These are phyloP conservation scores for Nephila pilipes DNA, from an alignment of 1,140 invertebrate species.

Conservation along the genomic window DNA sequence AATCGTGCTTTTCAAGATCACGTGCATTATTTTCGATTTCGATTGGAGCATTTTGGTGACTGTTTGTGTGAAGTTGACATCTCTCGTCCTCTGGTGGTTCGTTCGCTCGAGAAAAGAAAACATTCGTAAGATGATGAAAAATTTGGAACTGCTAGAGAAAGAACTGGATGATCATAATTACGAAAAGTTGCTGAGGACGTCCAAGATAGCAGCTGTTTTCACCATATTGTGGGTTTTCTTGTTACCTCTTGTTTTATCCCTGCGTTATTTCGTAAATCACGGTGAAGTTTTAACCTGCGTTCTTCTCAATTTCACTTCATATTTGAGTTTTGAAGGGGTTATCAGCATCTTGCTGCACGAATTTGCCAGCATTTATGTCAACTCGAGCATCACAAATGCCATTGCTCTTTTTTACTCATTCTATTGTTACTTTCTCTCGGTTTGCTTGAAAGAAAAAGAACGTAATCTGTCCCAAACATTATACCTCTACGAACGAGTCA, in stretches of 20 bases:
- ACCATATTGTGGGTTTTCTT: not conserved
- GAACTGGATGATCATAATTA: not conserved
- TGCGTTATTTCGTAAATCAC: not conserved
- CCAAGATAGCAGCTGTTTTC: not conserved
- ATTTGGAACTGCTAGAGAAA: not conserved
- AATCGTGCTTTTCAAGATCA: constrained; percentile 24
- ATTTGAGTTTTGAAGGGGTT: not conserved
- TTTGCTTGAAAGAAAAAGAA: not conserved
- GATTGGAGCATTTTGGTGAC: constrained; percentile 29
- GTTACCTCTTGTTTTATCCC: not conserved
- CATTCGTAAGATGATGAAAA: not conserved
- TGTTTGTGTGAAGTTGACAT: constrained; percentile 3
- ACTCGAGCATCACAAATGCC: constrained; percentile 17
- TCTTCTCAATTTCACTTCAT: not conserved
- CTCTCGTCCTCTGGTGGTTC: constrained; percentile 38
- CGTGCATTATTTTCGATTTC: not conserved
- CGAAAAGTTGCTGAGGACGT: not conserved
- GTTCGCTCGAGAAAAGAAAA: not conserved
- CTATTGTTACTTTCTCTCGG: not conserved
- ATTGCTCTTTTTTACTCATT: constrained; percentile 14
- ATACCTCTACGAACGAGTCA: not conserved
- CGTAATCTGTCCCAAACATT: not conserved
- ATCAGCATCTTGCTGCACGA: constrained; percentile 19
- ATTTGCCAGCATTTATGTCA: constrained; percentile 39
- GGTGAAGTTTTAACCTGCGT: not conserved